Evolutionary conservation across 2,113 vertebrate species (phyloP).

Genomic region (Hemichromis elongatus): DNA sequence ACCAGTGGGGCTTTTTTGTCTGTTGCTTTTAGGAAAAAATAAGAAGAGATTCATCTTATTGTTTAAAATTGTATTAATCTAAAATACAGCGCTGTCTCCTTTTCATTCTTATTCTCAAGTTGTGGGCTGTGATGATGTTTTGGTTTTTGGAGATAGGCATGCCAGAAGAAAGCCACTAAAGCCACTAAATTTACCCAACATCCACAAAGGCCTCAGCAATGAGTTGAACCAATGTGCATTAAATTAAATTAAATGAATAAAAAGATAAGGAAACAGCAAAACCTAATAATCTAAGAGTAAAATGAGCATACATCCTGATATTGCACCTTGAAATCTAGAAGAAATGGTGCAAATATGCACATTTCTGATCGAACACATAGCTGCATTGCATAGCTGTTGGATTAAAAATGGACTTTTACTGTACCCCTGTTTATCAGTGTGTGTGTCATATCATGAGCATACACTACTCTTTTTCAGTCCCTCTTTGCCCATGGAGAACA

Average conservation of each 20-base stretch:
- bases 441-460: background rate
- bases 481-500: slow-evolving; percentile 38
- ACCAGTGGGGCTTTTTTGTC: background rate
- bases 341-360: background rate
- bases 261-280: background rate
- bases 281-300: background rate
- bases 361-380: background rate
- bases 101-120: background rate
- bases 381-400: background rate
- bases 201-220: background rate
- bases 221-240: background rate
- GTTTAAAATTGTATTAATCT: background rate
- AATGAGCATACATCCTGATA: background rate
- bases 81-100: background rate
- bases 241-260: background rate
- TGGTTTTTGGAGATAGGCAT: background rate
- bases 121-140: background rate
- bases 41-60: background rate
- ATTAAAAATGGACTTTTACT: background rate
- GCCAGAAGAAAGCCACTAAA: background rate
- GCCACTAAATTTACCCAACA: background rate
- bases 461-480: background rate
- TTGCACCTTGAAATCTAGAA: background rate
- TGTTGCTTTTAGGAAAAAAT: background rate
- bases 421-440: background rate